Conservation (phyloP, 2,888 invertebrate species). For the Stenolophus ochropezus region DNA sequence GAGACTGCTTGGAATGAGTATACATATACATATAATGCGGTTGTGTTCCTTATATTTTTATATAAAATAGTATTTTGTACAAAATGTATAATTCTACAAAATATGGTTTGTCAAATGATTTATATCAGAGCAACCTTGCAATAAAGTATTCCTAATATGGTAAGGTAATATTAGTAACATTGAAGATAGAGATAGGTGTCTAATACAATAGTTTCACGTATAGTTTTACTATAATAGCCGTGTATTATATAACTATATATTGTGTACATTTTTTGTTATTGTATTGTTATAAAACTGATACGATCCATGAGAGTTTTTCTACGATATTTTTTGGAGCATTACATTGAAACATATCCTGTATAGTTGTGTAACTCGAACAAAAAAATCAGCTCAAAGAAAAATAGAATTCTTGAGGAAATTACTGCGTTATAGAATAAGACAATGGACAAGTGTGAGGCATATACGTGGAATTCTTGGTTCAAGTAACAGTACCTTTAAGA, state of each 20-base stretch:
- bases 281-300: conserved; percentile 22
- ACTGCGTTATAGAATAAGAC: conserved; percentile 35
- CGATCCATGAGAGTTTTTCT: conserved; percentile 34
- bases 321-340: conserved; percentile 52
- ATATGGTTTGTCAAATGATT: no score
- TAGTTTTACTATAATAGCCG: neutral
- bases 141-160: neutral
- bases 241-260: conserved; percentile 19
- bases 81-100: no score
- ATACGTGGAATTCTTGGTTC: conserved; percentile 14
- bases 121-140: neutral
- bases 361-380: conserved; percentile 6
- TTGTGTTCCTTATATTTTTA: no score
- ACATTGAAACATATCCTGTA: conserved; percentile 46
- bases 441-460: conserved; percentile 38
- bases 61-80: no score
- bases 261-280: conserved; percentile 10
- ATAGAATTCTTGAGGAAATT: conserved; percentile 41
- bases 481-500: conserved; percentile 44
- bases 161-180: conserved; percentile 5
- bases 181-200: neutral
- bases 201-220: neutral
- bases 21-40: no score
- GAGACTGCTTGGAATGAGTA: no score
- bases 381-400: neutral